Conservation (phyloP, 2,113 vertebrate species). For the Ceyx melanurus region DNA sequence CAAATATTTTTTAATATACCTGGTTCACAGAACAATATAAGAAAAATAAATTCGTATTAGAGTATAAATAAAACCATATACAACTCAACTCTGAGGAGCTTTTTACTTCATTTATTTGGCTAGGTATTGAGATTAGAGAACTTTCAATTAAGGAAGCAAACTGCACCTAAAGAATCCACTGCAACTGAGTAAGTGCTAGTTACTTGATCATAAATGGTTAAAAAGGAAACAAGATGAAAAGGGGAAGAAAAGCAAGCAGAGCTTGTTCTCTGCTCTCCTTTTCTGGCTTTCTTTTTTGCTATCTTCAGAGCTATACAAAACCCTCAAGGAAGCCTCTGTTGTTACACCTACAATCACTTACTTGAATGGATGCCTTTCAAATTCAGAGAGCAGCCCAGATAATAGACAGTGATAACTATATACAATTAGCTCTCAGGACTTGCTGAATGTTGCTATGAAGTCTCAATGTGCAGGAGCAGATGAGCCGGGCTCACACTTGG, state of each 20-base stretch:
- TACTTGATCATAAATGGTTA: background rate
- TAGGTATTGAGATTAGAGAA: background rate
- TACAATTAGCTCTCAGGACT: background rate
- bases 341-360: background rate
- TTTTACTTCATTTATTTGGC: background rate
- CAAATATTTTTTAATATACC: conserved; percentile 7
- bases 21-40: background rate
- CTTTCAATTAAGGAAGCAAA: conserved; percentile 8
- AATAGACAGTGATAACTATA: background rate
- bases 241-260: background rate
- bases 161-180: background rate
- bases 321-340: background rate
- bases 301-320: background rate
- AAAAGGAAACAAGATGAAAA: background rate
- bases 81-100: background rate
- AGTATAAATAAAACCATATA: conserved; percentile 35
- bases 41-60: conserved; percentile 45
- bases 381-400: background rate
- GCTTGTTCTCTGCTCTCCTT: background rate
- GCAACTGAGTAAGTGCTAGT: background rate
- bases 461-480: background rate
- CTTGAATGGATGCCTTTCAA: background rate
- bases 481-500: background rate
- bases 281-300: background rate
- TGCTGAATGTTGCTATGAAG: background rate